These are phyloP conservation scores for Ceratotherium simum DNA, from an alignment of 2,113 vertebrate genomes.

Conservation along the genomic window DNA sequence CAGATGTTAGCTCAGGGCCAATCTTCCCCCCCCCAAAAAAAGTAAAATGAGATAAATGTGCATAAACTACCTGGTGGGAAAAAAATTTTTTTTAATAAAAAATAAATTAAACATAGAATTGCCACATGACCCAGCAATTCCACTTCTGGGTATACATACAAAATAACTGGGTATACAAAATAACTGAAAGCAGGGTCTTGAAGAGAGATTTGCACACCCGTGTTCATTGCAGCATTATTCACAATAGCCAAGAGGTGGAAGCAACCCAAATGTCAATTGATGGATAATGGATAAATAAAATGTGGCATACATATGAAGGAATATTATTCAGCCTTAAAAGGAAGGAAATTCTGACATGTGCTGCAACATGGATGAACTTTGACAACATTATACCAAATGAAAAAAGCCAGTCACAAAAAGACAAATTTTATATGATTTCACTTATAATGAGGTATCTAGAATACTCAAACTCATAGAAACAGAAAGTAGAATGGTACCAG, in stretches of 20 bases:
- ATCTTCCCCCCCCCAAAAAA: too few relatives aligned
- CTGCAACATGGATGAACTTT: not conserved
- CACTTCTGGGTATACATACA: too few relatives aligned
- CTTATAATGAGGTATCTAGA: not conserved
- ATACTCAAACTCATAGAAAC: not conserved
- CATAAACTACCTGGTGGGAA: too few relatives aligned
- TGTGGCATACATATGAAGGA: not conserved
- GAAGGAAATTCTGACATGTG: not conserved
- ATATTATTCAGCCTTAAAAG: not conserved
- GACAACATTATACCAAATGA: not conserved
- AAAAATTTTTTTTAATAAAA: too few relatives aligned
- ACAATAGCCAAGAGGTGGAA: not conserved
- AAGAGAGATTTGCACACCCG: not conserved
- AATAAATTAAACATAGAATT: too few relatives aligned
- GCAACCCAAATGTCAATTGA: not conserved
- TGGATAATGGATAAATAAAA: not conserved
- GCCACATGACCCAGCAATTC: too few relatives aligned
- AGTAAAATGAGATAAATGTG: too few relatives aligned
- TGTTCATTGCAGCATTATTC: not conserved
- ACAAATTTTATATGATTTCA: not conserved
- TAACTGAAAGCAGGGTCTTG: too few relatives aligned
- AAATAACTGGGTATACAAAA: too few relatives aligned
- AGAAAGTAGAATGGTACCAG: not conserved
- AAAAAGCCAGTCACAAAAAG: not conserved
- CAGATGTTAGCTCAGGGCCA: too few relatives aligned